These are phyloP conservation scores for Sylvia borin DNA, from an alignment of 2,797 vertebrate species.

Conservation along the genomic window DNA sequence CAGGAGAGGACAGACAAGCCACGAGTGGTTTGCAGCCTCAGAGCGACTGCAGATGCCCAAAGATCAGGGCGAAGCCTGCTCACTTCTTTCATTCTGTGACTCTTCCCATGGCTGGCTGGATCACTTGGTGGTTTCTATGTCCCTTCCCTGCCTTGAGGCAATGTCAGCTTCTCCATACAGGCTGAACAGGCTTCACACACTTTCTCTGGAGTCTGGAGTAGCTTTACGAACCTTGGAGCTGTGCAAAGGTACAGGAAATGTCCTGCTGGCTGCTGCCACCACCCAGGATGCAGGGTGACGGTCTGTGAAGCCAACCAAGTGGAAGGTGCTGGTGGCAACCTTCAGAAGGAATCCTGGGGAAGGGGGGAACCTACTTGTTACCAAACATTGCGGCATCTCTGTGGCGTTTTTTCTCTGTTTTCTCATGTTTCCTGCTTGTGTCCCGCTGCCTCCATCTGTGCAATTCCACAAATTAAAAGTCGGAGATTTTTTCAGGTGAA, in stretches of 20 bases:
- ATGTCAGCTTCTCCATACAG: not conserved
- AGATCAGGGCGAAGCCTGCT: not conserved
- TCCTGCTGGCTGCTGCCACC: not conserved
- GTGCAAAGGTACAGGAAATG: not conserved
- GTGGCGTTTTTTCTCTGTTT: not conserved
- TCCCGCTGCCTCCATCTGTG: not conserved
- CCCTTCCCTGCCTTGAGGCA: slow-evolving; percentile 42
- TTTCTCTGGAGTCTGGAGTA: not conserved
- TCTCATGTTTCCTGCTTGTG: not conserved
- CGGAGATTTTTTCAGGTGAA: not conserved
- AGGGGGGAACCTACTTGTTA: not conserved
- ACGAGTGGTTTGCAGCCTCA: not conserved
- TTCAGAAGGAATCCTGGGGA: not conserved
- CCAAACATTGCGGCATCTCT: not conserved
- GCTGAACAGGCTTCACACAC: not conserved
- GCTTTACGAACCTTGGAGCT: not conserved
- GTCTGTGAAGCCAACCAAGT: not conserved
- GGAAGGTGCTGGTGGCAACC: not conserved
- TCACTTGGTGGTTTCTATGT: not conserved
- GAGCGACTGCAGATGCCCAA: not conserved
- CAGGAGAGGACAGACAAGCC: not conserved
- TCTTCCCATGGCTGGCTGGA: slow-evolving; percentile 9
- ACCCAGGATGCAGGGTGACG: rapidly evolving
- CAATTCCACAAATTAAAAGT: not conserved
- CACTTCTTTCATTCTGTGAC: not conserved